phyloP scores from a whole-genome alignment of 2,113 vertebrate genomes.

The Shinisaurus crocodilurus region DNA sequence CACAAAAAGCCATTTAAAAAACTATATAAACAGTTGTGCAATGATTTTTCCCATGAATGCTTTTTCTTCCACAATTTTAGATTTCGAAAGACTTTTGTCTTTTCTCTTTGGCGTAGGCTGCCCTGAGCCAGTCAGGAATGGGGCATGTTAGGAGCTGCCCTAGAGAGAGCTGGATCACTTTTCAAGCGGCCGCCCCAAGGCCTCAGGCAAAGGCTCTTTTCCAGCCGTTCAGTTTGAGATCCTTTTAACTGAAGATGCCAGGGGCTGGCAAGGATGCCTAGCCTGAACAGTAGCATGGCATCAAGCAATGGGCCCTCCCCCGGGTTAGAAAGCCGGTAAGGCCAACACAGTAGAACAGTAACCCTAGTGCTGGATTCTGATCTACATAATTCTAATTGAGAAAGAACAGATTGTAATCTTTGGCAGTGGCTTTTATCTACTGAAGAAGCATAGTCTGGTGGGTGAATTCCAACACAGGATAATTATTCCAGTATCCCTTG shows the following conservation, averaged over 20 bases:
- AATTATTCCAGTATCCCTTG: not conserved
- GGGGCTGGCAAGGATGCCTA: not conserved
- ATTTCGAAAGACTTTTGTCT: not conserved
- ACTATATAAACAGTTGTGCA: not conserved
- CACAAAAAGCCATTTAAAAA: not conserved
- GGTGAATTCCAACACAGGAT: not conserved
- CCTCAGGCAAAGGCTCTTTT: not conserved
- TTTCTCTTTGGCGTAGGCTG: not conserved
- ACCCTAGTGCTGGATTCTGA: not conserved
- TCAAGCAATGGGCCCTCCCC: not conserved
- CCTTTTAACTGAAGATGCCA: not conserved
- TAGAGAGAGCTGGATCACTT: not conserved
- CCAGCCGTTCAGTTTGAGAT: not conserved
- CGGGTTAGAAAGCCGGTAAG: not conserved
- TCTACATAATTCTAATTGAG: no score
- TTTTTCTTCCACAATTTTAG: not conserved
- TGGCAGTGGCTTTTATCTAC: constrained; percentile 10
- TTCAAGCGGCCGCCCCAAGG: not conserved
- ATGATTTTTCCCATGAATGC: not conserved
- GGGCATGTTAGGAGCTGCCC: not conserved
- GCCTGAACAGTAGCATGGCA: not conserved
- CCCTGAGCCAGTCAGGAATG: not conserved
- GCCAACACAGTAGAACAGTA: not conserved
- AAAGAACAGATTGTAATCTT: constrained; percentile 3
- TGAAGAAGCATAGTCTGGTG: not conserved